phyloP scores from a whole-genome alignment of 1,140 invertebrate genomes.

The Lepidostoma basale region DNA sequence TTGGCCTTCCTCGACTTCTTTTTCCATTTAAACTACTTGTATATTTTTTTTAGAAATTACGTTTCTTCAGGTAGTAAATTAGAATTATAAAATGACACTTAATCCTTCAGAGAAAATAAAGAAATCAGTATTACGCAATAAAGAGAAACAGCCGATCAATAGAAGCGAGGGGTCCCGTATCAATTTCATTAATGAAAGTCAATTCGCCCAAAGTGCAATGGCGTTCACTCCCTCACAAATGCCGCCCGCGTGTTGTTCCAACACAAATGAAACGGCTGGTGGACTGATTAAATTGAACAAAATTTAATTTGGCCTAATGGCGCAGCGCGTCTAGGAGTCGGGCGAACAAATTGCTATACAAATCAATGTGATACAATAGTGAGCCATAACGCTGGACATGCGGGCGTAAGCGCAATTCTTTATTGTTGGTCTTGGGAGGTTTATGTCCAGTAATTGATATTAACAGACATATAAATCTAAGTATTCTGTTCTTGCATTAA shows the following conservation, averaged over 20 bases:
- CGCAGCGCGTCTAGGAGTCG: neutral
- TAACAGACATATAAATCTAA: neutral
- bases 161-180: neutral
- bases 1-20: too few species aligned
- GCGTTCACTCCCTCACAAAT: neutral
- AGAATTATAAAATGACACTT: too few species aligned
- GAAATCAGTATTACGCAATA: neutral
- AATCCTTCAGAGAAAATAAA: neutral
- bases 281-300: slow-evolving; percentile 28
- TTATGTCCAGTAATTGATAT: neutral
- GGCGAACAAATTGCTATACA: slow-evolving; percentile 24
- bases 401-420: neutral
- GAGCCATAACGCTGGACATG: neutral
- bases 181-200: slow-evolving; percentile 29
- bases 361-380: neutral
- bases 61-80: too few species aligned
- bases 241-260: neutral
- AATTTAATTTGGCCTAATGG: slow-evolving; percentile 29
- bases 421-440: neutral
- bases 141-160: neutral
- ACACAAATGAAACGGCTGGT: slow-evolving; percentile 10
- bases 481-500: neutral
- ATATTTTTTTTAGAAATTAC: too few species aligned
- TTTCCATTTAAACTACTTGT: too few species aligned
- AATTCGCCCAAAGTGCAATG: neutral